A percentile compares a stretch with the other conserved stretches of the same genome.
Evolutionary conservation across 2,888 invertebrate species (phyloP).

Genomic region (Iphiclides podalirius): DNA sequence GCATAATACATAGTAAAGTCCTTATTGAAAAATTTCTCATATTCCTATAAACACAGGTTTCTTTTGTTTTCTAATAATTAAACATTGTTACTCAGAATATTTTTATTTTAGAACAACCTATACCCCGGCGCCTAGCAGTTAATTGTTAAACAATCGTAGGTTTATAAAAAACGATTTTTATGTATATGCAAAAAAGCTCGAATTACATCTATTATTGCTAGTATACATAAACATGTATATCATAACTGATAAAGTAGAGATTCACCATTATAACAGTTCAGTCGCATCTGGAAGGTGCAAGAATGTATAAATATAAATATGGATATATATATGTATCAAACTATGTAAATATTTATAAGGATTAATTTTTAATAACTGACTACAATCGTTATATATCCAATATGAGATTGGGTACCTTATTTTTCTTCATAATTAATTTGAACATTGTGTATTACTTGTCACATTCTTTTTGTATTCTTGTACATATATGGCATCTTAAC

Average conservation of each 20-base stretch:
- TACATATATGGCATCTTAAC: not conserved
- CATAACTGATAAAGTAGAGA: not conserved
- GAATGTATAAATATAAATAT: not conserved
- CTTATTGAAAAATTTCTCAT: no score
- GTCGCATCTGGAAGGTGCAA: not conserved
- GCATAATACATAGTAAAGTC: no score
- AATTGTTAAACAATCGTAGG: not conserved
- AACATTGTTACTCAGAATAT: not conserved
- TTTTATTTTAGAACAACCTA: not conserved
- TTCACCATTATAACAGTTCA: not conserved
- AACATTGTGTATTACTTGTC: not conserved
- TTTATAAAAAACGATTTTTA: not conserved
- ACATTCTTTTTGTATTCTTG: not conserved
- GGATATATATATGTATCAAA: not conserved
- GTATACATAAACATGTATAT: not conserved
- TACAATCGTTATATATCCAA: no score
- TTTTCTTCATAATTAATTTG: not conserved
- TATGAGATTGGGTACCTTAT: not conserved
- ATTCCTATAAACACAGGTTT: no score
- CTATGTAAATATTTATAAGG: slow-evolving; percentile 10
- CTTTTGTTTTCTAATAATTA: not conserved
- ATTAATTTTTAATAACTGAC: not conserved
- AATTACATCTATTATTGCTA: not conserved
- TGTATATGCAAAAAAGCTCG: not conserved
- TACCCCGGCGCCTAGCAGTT: not conserved